Conservation (phyloP, 2,797 vertebrate species). For the Sebastes hubbsi region DNA sequence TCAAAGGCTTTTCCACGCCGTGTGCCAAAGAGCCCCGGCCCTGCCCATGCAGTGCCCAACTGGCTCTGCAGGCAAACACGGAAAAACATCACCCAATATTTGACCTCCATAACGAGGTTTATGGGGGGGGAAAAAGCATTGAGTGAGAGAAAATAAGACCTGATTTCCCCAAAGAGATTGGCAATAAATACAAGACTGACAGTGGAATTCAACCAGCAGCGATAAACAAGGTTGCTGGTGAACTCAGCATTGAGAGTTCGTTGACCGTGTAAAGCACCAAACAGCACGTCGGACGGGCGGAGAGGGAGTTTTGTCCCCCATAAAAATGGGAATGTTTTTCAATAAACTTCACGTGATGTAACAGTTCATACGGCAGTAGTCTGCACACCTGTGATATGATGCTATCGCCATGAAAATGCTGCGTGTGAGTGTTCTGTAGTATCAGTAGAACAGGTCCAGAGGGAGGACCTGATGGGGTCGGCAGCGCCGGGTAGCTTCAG, state of each 20-base stretch:
- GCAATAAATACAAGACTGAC: slow-evolving; percentile 8
- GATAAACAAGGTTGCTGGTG: background rate
- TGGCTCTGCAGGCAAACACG: slow-evolving; percentile 59
- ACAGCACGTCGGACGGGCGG: background rate
- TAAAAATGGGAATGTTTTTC: background rate
- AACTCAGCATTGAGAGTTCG: background rate
- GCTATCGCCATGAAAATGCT: background rate
- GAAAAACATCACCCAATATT: slow-evolving; percentile 59
- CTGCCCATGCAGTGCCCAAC: slow-evolving; percentile 29
- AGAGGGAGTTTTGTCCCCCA: background rate
- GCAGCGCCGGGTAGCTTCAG: background rate
- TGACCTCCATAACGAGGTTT: slow-evolving; percentile 51
- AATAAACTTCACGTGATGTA: background rate
- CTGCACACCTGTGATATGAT: background rate
- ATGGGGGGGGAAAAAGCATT: slow-evolving; percentile 42
- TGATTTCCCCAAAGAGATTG: slow-evolving; percentile 44
- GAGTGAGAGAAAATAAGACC: slow-evolving; percentile 30
- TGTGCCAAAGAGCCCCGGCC: slow-evolving; percentile 57
- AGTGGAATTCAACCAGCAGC: background rate
- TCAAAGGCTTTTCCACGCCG: slow-evolving; percentile 52
- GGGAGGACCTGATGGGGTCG: background rate
- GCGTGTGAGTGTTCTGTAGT: background rate
- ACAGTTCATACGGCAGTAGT: background rate
- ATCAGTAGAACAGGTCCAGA: background rate
- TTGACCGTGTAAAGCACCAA: slow-evolving; percentile 3